Conservation (phyloP, 2,113 vertebrate genomes). For the Raja brachyura region DNA sequence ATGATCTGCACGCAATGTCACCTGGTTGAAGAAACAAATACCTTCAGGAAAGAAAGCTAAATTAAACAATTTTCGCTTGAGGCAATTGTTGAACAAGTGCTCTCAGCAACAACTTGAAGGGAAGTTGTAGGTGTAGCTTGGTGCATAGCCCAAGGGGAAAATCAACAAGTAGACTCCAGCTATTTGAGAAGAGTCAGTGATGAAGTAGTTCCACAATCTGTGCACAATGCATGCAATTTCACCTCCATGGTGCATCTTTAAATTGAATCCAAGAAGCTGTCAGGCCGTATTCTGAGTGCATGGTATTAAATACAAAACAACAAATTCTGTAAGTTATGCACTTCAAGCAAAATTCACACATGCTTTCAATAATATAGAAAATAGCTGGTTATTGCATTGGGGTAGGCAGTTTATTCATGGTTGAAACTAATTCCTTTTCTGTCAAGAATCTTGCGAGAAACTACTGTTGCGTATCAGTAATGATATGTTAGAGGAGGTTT, state of each 20-base stretch:
- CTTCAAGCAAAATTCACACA: background rate
- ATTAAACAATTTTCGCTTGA: background rate
- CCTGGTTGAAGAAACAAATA: background rate
- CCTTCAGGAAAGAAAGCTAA: background rate
- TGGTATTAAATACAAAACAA: background rate
- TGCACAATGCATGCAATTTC: background rate
- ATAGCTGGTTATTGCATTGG: background rate
- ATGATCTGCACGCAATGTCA: background rate
- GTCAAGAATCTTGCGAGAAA: slow-evolving; percentile 5
- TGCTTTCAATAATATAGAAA: slow-evolving; percentile 3
- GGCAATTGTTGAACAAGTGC: too few species aligned
- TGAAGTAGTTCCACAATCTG: background rate
- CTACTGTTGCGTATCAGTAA: background rate
- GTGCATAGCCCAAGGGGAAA: background rate
- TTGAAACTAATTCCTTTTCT: slow-evolving; percentile 24
- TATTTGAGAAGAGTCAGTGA: background rate
- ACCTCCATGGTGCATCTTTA: background rate
- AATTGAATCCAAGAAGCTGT: slow-evolving; percentile 10
- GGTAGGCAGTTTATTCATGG: background rate
- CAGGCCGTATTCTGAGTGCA: background rate
- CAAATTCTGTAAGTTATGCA: background rate
- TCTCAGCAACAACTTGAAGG: background rate
- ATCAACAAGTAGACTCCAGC: background rate
- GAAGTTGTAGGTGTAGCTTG: background rate
- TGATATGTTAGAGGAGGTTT: background rate